Percentiles rank a stretch among this genome's conserved stretches.
phyloP scores from a whole-genome alignment of 2,113 vertebrate genomes.

The Dryoscopus gambensis region DNA sequence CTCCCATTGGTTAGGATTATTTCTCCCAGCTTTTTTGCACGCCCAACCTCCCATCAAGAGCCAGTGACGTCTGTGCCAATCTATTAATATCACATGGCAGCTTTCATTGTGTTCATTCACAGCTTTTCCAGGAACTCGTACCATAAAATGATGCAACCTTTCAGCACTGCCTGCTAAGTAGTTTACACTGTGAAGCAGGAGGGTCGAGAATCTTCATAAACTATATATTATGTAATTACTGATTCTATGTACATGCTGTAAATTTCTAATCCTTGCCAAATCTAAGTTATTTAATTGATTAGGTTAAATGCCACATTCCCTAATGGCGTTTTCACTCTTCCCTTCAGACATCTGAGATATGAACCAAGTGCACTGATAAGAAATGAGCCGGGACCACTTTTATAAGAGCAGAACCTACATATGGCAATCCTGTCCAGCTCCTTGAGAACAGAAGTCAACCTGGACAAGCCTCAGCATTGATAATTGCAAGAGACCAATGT shows the following conservation, averaged over 20 bases:
- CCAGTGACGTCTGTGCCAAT: neutral
- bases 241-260: neutral
- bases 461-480: neutral
- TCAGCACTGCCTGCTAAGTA: neutral
- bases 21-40: neutral
- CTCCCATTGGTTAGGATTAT: neutral
- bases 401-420: neutral
- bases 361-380: neutral
- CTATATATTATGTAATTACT: neutral
- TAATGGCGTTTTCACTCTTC: neutral
- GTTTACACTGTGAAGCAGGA: neutral
- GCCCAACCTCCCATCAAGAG: neutral
- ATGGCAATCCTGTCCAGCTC: neutral
- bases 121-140: neutral
- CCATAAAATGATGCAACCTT: neutral
- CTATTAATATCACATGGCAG: neutral
- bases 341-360: neutral
- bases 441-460: neutral
- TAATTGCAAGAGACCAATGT: accelerated
- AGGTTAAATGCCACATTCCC: neutral
- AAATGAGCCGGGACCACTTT: neutral
- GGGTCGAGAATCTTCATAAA: neutral
- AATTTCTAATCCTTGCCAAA: neutral
- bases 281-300: neutral
- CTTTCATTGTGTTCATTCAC: neutral